These are phyloP conservation scores for Siphonodentalium dalli DNA, from an alignment of 2,888 invertebrate genomes.

Conservation along the genomic window DNA sequence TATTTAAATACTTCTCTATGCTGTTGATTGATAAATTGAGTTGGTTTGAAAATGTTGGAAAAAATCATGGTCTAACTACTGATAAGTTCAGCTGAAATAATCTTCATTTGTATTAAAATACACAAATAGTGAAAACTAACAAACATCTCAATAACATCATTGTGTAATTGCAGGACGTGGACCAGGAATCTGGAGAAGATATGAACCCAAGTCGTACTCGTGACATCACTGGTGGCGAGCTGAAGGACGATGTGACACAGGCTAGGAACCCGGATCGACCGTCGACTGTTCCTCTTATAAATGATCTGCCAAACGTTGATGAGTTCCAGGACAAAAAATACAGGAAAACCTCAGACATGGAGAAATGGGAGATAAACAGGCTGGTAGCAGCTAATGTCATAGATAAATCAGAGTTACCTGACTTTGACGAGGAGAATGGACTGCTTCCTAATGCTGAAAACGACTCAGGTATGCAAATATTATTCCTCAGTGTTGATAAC, in stretches of 20 bases:
- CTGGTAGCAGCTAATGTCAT: constrained; percentile 93
- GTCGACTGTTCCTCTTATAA: constrained; percentile 68
- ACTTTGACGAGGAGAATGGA: constrained; percentile 97
- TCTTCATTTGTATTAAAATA: too few relatives aligned
- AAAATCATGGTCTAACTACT: too few relatives aligned
- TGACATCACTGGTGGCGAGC: constrained; percentile 51
- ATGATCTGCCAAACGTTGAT: constrained; percentile 69
- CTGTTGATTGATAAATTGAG: too few relatives aligned
- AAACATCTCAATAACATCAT: neutral
- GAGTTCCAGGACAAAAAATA: constrained; percentile 40
- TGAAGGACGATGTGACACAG: constrained; percentile 62
- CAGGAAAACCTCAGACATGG: constrained; percentile 87
- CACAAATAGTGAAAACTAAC: too few relatives aligned
- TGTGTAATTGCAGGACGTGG: constrained; percentile 75
- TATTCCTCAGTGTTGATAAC: too few relatives aligned
- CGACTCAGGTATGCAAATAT: constrained; percentile 52
- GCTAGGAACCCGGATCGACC: constrained; percentile 91
- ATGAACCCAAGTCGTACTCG: constrained; percentile 76
- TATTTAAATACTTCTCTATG: too few relatives aligned
- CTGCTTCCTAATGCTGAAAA: constrained; percentile 79
- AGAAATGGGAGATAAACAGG: constrained; percentile 96
- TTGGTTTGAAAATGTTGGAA: too few relatives aligned
- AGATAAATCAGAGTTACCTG: constrained; percentile 91
- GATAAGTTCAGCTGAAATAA: too few relatives aligned
- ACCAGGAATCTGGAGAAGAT: constrained; percentile 93